Evolutionary conservation across 2,797 vertebrate genomes (phyloP), one percentile per base, ranked within the genome.

Genomic region (Circus cinereus): DNA sequence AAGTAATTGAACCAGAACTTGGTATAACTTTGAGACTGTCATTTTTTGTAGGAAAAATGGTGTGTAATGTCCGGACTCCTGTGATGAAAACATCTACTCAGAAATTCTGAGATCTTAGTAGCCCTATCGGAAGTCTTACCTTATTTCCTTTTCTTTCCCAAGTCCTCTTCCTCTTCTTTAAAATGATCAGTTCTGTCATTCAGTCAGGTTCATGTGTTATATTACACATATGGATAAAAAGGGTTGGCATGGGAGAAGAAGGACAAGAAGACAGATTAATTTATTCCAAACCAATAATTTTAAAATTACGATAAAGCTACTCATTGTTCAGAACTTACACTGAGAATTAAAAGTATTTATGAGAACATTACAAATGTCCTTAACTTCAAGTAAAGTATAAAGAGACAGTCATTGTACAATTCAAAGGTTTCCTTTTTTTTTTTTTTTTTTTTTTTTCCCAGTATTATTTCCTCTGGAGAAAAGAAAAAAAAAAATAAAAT

Each of bases 401-500:
- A 78, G 22, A 43, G 14, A 43, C 6, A 51, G 16, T 22, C 8
- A 17, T 23, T 40, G 7, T 68, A 42, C 3, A 56, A 51, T 56
- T 56, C 29, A 67, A 43, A 88, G 3, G 0, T 32, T 60, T 76
- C 4, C 4, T 26, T 2, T 29, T 29, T 23, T 56, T 42, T 40
- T 1, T 53, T 53, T 19, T 17, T 1, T 2, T 45, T 17, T 1
- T 2, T 45, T 21, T 6, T 6, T 6, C 40, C 40, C 10, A 64
- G 3, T 53, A 40, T 62, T 54, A 40, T 57, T 47, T 69, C 18
- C 13, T 62, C 26, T 26, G 53, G 6, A 36, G 20, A 3, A 1
- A 19, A 43, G 5, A 13, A 62, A 43, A 42, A 11, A 32, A 15
- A 29, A 4, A 14, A 15, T 26, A 15, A 29, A 4, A 12, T 15